Evolutionary conservation across 2,113 vertebrate genomes (phyloP).

Genomic region (Podarcis cretensis): DNA sequence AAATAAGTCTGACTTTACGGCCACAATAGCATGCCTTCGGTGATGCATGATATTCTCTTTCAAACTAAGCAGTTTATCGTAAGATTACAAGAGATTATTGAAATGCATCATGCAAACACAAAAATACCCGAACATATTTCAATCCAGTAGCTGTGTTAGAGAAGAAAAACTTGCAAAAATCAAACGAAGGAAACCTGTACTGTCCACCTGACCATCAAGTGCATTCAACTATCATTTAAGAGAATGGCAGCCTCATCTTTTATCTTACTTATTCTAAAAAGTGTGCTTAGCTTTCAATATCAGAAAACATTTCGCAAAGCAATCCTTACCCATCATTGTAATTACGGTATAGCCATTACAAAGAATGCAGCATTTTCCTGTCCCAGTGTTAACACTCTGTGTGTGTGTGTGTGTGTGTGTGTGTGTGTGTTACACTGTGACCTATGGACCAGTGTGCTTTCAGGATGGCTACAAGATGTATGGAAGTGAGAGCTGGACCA

Average conservation of each 20-base stretch:
- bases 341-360: background rate
- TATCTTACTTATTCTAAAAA: background rate
- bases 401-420: background rate
- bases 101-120: slow-evolving; percentile 52
- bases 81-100: slow-evolving; percentile 66
- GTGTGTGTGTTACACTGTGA: background rate
- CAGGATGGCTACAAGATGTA: background rate
- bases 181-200: background rate
- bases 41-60: slow-evolving; percentile 51
- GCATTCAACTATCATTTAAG: background rate
- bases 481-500: too few species aligned
- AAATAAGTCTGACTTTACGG: slow-evolving; percentile 44
- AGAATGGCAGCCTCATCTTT: background rate
- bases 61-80: slow-evolving; percentile 60
- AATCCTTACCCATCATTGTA: background rate
- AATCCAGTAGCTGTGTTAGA: slow-evolving; percentile 7
- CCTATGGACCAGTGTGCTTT: background rate
- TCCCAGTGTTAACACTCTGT: background rate
- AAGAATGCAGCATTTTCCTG: background rate
- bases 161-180: background rate
- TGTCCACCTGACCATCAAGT: background rate
- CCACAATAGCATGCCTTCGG: slow-evolving; percentile 23
- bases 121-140: slow-evolving; percentile 33
- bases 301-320: background rate
- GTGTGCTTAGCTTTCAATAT: background rate